Percentiles rank a stretch among this genome's conserved stretches.
phyloP scores from a whole-genome alignment of 2,113 vertebrate genomes.

The Pterocles orientalis region DNA sequence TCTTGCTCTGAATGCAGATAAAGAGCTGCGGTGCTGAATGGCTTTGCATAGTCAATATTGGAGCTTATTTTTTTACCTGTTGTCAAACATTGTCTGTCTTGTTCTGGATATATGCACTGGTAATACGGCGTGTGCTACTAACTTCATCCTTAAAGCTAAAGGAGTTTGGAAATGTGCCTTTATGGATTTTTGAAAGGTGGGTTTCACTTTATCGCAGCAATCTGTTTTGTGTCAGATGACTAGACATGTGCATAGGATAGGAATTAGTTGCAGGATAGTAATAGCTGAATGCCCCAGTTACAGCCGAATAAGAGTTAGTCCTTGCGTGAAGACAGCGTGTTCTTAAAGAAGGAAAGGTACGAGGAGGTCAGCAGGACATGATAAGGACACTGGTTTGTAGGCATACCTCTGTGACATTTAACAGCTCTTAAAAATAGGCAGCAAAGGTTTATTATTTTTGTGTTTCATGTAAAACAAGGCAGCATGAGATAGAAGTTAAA shows the following conservation, averaged over 20 bases:
- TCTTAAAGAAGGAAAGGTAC: background rate
- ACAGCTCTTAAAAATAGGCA: background rate
- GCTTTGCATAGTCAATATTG: constrained; percentile 7
- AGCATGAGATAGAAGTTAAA: background rate
- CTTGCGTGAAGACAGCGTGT: background rate
- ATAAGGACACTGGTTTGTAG: background rate
- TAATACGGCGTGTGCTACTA: background rate
- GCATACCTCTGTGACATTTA: background rate
- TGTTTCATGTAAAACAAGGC: background rate
- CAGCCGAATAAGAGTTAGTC: background rate
- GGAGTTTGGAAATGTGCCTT: background rate
- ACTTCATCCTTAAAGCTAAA: background rate
- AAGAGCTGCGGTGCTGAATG: background rate
- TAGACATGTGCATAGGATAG: rapidly evolving
- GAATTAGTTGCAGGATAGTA: background rate
- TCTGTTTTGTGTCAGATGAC: background rate
- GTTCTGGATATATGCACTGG: background rate
- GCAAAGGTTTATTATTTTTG: background rate
- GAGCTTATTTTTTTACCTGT: background rate
- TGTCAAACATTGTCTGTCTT: background rate
- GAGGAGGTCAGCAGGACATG: background rate
- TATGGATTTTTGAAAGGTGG: background rate
- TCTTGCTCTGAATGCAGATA: constrained; percentile 7
- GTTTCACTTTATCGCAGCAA: background rate
- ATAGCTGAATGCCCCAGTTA: background rate